phyloP scores from a whole-genome alignment of 2,113 vertebrate species.

The Solea senegalensis region DNA sequence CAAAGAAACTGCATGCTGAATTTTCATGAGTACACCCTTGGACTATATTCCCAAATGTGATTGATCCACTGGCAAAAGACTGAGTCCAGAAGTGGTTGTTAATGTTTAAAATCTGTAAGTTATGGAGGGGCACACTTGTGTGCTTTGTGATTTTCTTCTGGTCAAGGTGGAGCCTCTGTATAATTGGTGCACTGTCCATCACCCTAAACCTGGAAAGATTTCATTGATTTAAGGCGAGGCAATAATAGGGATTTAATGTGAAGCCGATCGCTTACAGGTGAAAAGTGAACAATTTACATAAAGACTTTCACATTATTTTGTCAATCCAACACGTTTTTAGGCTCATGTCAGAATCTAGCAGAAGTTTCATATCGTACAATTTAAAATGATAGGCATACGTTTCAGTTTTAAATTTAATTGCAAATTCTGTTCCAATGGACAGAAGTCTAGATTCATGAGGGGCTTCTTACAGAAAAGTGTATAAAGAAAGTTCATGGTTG shows the following conservation, averaged over 20 bases:
- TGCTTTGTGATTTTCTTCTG: slow-evolving; percentile 52
- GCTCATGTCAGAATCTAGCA: slow-evolving; percentile 36
- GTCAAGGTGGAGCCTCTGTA: slow-evolving; percentile 65
- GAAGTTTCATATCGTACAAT: slow-evolving; percentile 27
- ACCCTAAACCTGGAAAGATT: slow-evolving; percentile 55
- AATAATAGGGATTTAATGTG: slow-evolving; percentile 10
- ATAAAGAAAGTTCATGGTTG: slow-evolving; percentile 32
- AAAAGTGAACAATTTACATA: slow-evolving; percentile 7
- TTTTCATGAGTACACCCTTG: slow-evolving; percentile 79
- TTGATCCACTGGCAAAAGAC: slow-evolving; percentile 69
- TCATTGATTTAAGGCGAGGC: slow-evolving; percentile 55
- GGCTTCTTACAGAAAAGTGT: slow-evolving; percentile 14
- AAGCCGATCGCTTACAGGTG: slow-evolving; percentile 18
- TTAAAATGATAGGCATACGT: slow-evolving; percentile 34
- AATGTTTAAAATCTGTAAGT: slow-evolving; percentile 71
- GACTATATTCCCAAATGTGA: slow-evolving; percentile 61
- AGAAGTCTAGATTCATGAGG: slow-evolving; percentile 33
- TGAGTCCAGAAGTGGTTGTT: slow-evolving; percentile 64
- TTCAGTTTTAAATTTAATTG: slow-evolving; percentile 45
- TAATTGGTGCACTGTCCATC: slow-evolving; percentile 57
- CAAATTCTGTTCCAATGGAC: slow-evolving; percentile 28
- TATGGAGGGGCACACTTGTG: slow-evolving; percentile 77
- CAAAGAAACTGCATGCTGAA: slow-evolving; percentile 70
- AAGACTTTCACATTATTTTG: slow-evolving; percentile 26
- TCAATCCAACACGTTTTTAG: slow-evolving; percentile 37